Evolutionary conservation across 1,140 invertebrate genomes (phyloP), one percentile per base, ranked within the genome.

Genomic region (Heliconius hewitsoni): DNA sequence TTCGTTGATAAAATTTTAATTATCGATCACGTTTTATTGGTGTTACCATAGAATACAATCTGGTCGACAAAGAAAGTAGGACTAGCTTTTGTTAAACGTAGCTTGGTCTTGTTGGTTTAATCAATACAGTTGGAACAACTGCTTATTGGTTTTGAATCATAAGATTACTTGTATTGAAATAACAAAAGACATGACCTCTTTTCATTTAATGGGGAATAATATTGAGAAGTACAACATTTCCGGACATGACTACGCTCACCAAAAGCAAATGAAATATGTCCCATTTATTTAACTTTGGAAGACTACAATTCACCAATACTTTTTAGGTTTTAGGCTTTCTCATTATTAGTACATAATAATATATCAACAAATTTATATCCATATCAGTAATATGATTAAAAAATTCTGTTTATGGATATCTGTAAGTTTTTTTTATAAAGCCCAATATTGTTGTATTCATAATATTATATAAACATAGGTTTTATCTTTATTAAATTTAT

Each of bases 1-100:
- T 93, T 93, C 90, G 90, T 90, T 90, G 90, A 89, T 81, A 80
- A 84, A 81, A 81, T 83, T 81, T 80, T 82, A 76, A 86, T 74
- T 72, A 76, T 42, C 73, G 57, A 81, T 81, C 46, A 78, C 71
- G 37, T 60, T 66, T 60, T 81, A 74, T 77, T 77, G 71, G 72
- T 74, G 76, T 76, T 75, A 76, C 66, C 23, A 76, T 46, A 16
- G 9, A 30, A 13, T 8, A 66, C 60, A 66, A 30, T 66, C 27
- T 66, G 60, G 23, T 66, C 60, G 13, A 23, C 3, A 30, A 66
- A 66, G 30, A 72, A 39, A 72, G 34, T 39, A 39, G 19, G 37
- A 72, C 71, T 39, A 72, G 37, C 37, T 72, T 72, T 72, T n/a
- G 37, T 72, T 42, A n/a, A 72, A 72, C 37, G 71, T 72, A 72